A percentile compares a stretch with the other conserved stretches of the same genome.
phyloP scores from a whole-genome alignment of 2,797 vertebrate genomes.

The Nasua narica region DNA sequence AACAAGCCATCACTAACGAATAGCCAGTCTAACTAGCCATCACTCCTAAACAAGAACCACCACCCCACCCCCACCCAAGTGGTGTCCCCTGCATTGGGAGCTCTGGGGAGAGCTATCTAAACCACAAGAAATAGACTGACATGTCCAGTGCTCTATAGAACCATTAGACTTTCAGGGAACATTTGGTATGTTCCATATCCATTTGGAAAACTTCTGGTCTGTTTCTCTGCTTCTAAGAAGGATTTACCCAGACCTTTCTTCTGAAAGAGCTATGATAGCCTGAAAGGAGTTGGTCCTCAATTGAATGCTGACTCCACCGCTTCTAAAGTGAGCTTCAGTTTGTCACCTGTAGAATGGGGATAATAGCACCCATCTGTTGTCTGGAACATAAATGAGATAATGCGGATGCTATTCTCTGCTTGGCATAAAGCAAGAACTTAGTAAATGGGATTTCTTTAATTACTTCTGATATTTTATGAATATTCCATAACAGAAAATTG shows the following conservation, averaged over 20 bases:
- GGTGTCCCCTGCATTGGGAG: neutral
- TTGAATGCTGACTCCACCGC: neutral
- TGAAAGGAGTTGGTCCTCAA: slow-evolving; percentile 1
- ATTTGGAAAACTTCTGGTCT: neutral
- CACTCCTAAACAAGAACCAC: neutral
- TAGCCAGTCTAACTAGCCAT: neutral
- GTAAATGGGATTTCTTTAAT: neutral
- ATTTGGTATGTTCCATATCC: neutral
- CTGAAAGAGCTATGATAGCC: neutral
- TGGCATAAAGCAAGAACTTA: neutral
- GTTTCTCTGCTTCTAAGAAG: neutral
- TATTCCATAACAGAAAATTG: neutral
- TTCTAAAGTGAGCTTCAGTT: slow-evolving; percentile 1
- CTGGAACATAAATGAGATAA: neutral
- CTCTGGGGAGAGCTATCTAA: neutral
- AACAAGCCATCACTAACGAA: neutral
- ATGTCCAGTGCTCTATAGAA: neutral
- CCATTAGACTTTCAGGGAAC: neutral
- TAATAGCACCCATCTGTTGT: neutral
- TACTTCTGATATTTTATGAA: neutral
- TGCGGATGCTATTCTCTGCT: neutral
- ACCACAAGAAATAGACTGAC: neutral
- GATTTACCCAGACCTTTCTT: neutral
- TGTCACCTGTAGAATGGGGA: neutral
- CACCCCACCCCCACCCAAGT: neutral